Evolutionary conservation across 2,113 vertebrate species (phyloP).

Genomic region (Chrysochloris asiatica): DNA sequence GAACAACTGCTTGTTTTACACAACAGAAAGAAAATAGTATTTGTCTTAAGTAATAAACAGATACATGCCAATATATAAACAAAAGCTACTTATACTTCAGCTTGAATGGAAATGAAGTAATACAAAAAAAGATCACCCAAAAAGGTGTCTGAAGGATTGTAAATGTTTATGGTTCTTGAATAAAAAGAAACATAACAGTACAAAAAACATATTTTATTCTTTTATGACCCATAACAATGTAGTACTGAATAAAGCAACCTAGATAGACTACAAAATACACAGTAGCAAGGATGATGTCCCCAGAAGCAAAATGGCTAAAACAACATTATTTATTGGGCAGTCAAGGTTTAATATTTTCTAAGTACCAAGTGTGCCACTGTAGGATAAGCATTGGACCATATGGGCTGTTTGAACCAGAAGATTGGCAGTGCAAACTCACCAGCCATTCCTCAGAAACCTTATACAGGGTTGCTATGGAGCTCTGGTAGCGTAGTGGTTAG

Average conservation of each 20-base stretch:
- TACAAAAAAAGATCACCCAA: slow-evolving; percentile 37
- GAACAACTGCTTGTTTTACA: slow-evolving; percentile 15
- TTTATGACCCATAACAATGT: slow-evolving; percentile 20
- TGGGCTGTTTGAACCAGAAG: too few species aligned
- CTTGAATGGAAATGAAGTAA: slow-evolving; percentile 33
- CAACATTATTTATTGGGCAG: neutral
- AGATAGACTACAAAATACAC: slow-evolving; percentile 26
- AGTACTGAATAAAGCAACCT: neutral
- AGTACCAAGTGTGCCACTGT: too few species aligned
- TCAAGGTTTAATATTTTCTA: slow-evolving; percentile 3
- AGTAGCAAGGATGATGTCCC: neutral
- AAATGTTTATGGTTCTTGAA: slow-evolving; percentile 53
- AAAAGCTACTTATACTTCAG: slow-evolving; percentile 12
- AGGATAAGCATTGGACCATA: too few species aligned
- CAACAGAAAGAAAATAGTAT: neutral
- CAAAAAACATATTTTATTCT: slow-evolving; percentile 43
- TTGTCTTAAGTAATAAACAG: slow-evolving; percentile 17
- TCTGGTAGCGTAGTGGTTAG: too few species aligned
- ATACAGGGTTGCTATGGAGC: too few species aligned
- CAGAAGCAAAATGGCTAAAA: slow-evolving; percentile 5
- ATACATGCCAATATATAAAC: neutral
- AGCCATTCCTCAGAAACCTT: too few species aligned
- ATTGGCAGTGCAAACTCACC: too few species aligned
- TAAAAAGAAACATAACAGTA: slow-evolving; percentile 41
- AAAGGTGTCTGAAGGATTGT: slow-evolving; percentile 23